Evolutionary conservation across 2,113 vertebrate species (phyloP).

Genomic region (Aegotheles bennettii): DNA sequence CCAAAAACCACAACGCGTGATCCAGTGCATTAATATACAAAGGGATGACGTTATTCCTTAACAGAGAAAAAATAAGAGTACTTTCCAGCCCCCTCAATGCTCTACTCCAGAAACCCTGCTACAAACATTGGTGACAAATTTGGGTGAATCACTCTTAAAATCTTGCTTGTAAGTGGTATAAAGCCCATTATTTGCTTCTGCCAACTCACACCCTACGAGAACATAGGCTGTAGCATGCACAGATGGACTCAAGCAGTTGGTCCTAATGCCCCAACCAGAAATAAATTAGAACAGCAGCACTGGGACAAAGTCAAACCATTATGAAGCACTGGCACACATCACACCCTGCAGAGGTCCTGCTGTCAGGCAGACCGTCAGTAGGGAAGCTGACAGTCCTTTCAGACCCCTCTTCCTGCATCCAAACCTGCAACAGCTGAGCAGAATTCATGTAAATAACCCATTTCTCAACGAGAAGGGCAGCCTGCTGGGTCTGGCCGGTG

Average conservation of each 20-base stretch:
- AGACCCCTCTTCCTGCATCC: not conserved
- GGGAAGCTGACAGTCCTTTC: not conserved
- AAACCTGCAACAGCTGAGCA: not conserved
- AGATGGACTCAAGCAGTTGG: not conserved
- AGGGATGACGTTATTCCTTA: slow-evolving; percentile 26
- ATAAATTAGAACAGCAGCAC: not conserved
- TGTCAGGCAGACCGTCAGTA: not conserved
- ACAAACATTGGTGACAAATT: slow-evolving; percentile 13
- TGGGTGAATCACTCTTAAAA: slow-evolving; percentile 4
- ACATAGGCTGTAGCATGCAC: not conserved
- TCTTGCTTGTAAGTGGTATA: not conserved
- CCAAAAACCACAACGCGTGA: slow-evolving; percentile 43
- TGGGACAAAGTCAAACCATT: not conserved
- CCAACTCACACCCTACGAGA: not conserved
- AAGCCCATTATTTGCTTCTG: slow-evolving; percentile 3
- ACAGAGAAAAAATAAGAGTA: slow-evolving; percentile 1
- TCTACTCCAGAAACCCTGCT: not conserved
- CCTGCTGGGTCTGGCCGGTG: not conserved
- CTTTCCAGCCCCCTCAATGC: not conserved
- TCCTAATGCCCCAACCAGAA: not conserved
- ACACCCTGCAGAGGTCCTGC: slow-evolving; percentile 10
- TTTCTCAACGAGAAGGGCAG: not conserved
- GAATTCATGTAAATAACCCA: not conserved
- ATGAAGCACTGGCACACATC: not conserved
- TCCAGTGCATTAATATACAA: slow-evolving; percentile 22